Percentiles rank a stretch among this genome's conserved stretches.
Conservation (phyloP, 2,888 invertebrate species). For the Xanthia icteritia region DNA sequence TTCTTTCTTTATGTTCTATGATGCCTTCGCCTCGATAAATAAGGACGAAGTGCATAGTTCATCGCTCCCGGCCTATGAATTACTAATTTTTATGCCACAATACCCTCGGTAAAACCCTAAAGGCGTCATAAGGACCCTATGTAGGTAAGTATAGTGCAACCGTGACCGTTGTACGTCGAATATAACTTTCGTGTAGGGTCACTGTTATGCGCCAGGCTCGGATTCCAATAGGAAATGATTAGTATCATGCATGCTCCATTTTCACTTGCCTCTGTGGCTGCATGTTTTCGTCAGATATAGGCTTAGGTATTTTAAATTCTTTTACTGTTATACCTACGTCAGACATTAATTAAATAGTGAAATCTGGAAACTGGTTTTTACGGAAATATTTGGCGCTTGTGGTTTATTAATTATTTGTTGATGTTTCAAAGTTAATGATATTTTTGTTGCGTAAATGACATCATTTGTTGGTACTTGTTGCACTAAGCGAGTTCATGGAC, state of each 20-base stretch:
- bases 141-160: not conserved
- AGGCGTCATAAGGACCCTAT: not conserved
- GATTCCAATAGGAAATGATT: not conserved
- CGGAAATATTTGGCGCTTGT: constrained; percentile 20
- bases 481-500: constrained; percentile 7
- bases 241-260: not conserved
- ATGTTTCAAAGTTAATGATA: constrained; percentile 11
- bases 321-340: constrained; percentile 1
- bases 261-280: not conserved
- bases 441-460: constrained; percentile 10
- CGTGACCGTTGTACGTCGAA: not conserved
- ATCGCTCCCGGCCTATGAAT: not conserved
- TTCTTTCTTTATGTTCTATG: too few relatives aligned
- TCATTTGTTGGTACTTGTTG: constrained; percentile 9
- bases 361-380: constrained; percentile 1
- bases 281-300: not conserved
- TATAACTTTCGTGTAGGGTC: not conserved
- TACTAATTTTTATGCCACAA: not conserved
- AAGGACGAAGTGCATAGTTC: constrained; percentile 14
- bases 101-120: not conserved
- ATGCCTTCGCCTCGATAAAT: not conserved
- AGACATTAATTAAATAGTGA: not conserved
- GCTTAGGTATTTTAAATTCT: not conserved
- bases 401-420: constrained; percentile 41
- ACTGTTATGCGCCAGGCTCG: not conserved